phyloP scores from a whole-genome alignment of 2,888 invertebrate genomes.

The Molorchus minor region DNA sequence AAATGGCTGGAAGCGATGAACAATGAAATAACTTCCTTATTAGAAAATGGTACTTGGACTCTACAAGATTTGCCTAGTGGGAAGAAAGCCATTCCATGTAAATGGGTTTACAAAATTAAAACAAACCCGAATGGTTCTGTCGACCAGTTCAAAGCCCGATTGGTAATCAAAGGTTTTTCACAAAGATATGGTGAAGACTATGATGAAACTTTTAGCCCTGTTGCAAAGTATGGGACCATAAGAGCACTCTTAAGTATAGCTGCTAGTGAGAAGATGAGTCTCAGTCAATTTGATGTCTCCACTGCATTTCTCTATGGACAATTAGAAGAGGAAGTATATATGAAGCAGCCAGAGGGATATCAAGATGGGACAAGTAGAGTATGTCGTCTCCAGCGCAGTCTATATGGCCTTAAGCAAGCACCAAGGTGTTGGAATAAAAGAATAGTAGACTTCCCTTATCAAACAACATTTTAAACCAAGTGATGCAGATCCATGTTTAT shows the following conservation, averaged over 20 bases:
- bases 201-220: constrained; percentile 48
- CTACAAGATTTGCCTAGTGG: constrained; percentile 30
- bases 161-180: constrained; percentile 48
- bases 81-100: constrained; percentile 44
- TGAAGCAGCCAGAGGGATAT: no score
- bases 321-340: no score
- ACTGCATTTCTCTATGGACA: constrained; percentile 43
- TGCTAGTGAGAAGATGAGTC: no score
- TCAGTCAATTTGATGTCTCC: constrained; percentile 48
- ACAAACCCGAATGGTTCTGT: constrained; percentile 47
- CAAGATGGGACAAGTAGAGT: constrained; percentile 15
- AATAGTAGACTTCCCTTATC: background rate
- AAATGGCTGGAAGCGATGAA: constrained; percentile 46
- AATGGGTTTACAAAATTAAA: constrained; percentile 50
- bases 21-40: constrained; percentile 47
- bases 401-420: constrained; percentile 23
- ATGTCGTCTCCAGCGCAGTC: constrained; percentile 11
- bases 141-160: constrained; percentile 40
- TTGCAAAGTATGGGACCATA: constrained; percentile 44
- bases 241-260: constrained; percentile 44
- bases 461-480: no score
- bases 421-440: constrained; percentile 21
- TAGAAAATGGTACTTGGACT: constrained; percentile 49
- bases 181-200: constrained; percentile 42
- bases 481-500: constrained; percentile 17